Evolutionary conservation across 2,797 vertebrate species (phyloP).

Genomic region (Eulemur rubriventer): DNA sequence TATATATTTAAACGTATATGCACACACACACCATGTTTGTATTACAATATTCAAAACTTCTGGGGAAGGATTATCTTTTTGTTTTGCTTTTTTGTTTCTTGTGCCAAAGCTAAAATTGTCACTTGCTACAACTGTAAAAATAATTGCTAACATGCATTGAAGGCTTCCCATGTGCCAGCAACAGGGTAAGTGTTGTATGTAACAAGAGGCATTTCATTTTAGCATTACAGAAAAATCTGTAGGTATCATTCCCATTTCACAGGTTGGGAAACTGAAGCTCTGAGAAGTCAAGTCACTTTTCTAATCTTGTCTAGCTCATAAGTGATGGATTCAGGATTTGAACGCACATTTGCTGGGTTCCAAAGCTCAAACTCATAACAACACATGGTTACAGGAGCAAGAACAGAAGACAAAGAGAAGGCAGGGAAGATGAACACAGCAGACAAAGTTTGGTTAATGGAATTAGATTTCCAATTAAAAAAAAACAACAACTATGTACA

Average conservation of each 20-base stretch:
- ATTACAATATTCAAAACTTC: not conserved
- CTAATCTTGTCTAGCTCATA: not conserved
- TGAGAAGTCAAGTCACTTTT: not conserved
- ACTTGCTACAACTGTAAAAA: not conserved
- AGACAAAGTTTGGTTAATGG: not conserved
- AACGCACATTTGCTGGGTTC: not conserved
- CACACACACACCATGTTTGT: not conserved
- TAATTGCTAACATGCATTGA: not conserved
- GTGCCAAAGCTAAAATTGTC: not conserved
- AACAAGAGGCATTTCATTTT: not conserved
- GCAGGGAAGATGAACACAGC: not conserved
- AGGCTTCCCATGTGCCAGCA: fast-evolving
- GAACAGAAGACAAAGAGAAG: not conserved
- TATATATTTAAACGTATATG: not conserved
- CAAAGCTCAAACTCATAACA: not conserved
- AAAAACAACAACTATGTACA: not conserved
- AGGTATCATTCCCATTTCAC: not conserved
- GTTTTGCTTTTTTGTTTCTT: not conserved
- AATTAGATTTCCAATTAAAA: not conserved
- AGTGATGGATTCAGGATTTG: not conserved
- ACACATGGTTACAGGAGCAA: not conserved
- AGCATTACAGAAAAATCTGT: not conserved
- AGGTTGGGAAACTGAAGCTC: not conserved
- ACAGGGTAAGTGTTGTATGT: not conserved
- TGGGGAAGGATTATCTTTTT: not conserved